Conservation (phyloP, 1,140 invertebrate species). For the Panagrolaimus sp. region DNA sequence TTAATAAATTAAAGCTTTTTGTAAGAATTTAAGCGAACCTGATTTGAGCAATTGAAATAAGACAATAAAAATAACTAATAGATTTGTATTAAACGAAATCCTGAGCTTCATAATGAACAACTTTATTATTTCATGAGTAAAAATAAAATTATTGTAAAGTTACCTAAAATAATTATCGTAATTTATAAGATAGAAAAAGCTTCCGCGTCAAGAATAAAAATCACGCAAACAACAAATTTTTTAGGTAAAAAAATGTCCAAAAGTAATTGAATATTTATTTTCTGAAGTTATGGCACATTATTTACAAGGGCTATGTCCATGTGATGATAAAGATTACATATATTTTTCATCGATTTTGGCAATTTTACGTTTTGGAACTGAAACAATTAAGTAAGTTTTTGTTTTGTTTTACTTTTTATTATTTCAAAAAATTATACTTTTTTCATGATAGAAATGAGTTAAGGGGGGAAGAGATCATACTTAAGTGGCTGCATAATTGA, state of each 20-base stretch:
- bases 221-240: neutral
- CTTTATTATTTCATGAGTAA: too few species aligned
- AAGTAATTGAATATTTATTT: constrained; percentile 7
- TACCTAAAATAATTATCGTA: too few species aligned
- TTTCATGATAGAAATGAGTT: too few species aligned
- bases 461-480: too few species aligned
- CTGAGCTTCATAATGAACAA: too few species aligned
- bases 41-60: neutral
- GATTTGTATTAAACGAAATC: too few species aligned
- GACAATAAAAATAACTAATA: neutral
- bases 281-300: constrained; percentile 8
- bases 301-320: neutral
- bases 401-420: constrained; percentile 13
- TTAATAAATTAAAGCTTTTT: too few species aligned
- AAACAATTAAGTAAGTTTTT: constrained; percentile 8
- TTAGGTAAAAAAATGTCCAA: neutral
- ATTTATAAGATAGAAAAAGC: too few species aligned
- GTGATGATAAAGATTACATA: neutral
- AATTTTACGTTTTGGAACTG: neutral
- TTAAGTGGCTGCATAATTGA: too few species aligned
- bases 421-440: too few species aligned
- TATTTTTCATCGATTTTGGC: neutral
- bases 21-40: neutral
- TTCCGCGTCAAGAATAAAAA: too few species aligned
- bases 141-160: too few species aligned